Evolutionary conservation across 2,888 invertebrate species (phyloP).

Genomic region (Ochlodes sylvanus): DNA sequence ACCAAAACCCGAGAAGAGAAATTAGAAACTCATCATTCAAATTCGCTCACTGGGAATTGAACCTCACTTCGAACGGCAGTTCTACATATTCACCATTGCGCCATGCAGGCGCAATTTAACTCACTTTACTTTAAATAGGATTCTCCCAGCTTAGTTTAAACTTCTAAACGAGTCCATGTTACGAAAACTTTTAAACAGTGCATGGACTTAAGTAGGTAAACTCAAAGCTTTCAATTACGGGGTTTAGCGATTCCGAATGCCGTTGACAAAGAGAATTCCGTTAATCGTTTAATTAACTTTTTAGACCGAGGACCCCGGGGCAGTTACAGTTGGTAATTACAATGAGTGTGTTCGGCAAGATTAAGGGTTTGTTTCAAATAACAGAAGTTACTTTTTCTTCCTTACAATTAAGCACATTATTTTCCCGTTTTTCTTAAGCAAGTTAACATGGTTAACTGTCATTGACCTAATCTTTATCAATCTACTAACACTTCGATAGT

Average conservation of each 20-base stretch:
- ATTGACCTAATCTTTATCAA: too few relatives aligned
- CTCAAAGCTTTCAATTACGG: background rate
- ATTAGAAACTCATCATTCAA: too few relatives aligned
- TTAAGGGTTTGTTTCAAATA: background rate
- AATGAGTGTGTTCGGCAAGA: background rate
- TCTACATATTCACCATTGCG: too few relatives aligned
- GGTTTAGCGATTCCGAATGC: conserved; percentile 7
- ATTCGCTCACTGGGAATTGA: too few relatives aligned
- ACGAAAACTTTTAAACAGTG: conserved; percentile 7
- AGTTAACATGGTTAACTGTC: too few relatives aligned
- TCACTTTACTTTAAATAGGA: too few relatives aligned
- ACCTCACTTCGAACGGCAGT: too few relatives aligned
- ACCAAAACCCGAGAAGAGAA: too few relatives aligned
- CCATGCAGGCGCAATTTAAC: too few relatives aligned
- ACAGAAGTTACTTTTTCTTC: background rate
- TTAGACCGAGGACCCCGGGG: conserved; percentile 4
- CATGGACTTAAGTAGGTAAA: background rate
- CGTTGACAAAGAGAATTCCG: conserved; percentile 22
- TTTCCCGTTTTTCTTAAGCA: too few relatives aligned
- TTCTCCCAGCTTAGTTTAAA: too few relatives aligned
- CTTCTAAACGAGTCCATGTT: background rate
- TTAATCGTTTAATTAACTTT: conserved; percentile 32
- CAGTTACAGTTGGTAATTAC: conserved; percentile 19
- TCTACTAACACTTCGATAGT: too few relatives aligned
- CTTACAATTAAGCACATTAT: background rate